Evolutionary conservation across 2,113 vertebrate species (phyloP).

Genomic region (Hippocampus comes): DNA sequence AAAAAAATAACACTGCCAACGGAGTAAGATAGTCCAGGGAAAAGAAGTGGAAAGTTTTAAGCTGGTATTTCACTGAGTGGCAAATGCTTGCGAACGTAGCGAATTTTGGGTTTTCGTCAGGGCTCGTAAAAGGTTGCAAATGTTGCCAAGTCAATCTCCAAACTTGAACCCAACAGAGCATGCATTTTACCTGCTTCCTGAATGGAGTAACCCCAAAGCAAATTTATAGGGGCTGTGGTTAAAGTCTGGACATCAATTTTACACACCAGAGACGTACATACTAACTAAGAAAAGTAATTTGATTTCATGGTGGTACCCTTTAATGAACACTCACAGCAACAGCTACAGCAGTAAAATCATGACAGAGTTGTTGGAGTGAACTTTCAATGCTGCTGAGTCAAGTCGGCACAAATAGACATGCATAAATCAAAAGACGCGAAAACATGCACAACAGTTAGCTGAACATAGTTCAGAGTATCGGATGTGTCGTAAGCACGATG

Average conservation of each 20-base stretch:
- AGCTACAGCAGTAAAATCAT: conserved; percentile 33
- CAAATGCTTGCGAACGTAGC: no score
- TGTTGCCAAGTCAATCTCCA: no score
- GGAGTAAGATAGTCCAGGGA: no score
- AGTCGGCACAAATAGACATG: conserved; percentile 26
- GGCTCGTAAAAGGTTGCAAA: no score
- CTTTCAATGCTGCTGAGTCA: neutral
- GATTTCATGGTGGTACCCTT: conserved; percentile 28
- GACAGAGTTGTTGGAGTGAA: conserved; percentile 8
- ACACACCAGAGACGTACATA: neutral
- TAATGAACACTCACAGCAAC: conserved; percentile 50
- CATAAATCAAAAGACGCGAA: conserved; percentile 61
- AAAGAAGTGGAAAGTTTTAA: no score
- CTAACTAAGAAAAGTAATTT: neutral
- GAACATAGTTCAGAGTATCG: conserved; percentile 99
- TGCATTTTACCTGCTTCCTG: no score
- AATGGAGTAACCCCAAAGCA: no score
- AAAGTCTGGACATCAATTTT: neutral
- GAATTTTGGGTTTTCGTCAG: no score
- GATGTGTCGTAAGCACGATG: conserved; percentile 95
- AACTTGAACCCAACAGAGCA: no score
- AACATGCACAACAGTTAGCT: conserved; percentile 85
- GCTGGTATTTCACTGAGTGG: no score
- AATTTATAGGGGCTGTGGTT: no score
- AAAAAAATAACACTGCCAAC: no score